These are phyloP conservation scores for Scomberomorus guttatus DNA, from an alignment of 2,797 vertebrate genomes.

Conservation along the genomic window DNA sequence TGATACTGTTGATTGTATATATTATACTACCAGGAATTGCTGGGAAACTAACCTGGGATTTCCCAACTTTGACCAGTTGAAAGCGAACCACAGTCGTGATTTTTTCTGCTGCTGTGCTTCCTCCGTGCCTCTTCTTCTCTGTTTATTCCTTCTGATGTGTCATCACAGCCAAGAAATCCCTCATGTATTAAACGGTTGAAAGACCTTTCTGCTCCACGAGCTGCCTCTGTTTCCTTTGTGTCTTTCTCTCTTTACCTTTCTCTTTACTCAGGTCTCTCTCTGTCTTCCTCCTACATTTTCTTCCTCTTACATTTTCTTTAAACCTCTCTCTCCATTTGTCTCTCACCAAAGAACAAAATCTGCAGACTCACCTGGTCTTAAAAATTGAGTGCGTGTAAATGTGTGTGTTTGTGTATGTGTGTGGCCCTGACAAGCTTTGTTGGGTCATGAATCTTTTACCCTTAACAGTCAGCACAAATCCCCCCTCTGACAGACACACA, in stretches of 20 bases:
- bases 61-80: slow-evolving; percentile 51
- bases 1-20: slow-evolving; percentile 18
- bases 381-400: slow-evolving; percentile 55
- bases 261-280: slow-evolving; percentile 22
- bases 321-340: slow-evolving; percentile 59
- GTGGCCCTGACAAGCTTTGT: slow-evolving; percentile 77
- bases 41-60: slow-evolving; percentile 46
- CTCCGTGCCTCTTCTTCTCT: slow-evolving; percentile 39
- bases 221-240: slow-evolving; percentile 43
- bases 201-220: slow-evolving; percentile 69
- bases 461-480: slow-evolving; percentile 79
- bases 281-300: slow-evolving; percentile 26
- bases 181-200: slow-evolving; percentile 62
- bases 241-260: slow-evolving; percentile 41
- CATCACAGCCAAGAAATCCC: slow-evolving; percentile 68
- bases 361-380: slow-evolving; percentile 74
- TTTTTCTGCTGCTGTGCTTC: slow-evolving; percentile 54
- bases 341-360: slow-evolving; percentile 64
- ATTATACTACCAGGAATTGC: background rate
- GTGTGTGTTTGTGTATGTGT: slow-evolving; percentile 36
- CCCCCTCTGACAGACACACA: slow-evolving; percentile 46
- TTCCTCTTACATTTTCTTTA: slow-evolving; percentile 41
- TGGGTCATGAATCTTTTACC: slow-evolving; percentile 82
- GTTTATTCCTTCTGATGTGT: slow-evolving; percentile 63
- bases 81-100: slow-evolving; percentile 31